Evolutionary conservation across 2,888 invertebrate species (phyloP), one percentile per base, ranked within the genome.

Genomic region (Polia nebulosa): DNA sequence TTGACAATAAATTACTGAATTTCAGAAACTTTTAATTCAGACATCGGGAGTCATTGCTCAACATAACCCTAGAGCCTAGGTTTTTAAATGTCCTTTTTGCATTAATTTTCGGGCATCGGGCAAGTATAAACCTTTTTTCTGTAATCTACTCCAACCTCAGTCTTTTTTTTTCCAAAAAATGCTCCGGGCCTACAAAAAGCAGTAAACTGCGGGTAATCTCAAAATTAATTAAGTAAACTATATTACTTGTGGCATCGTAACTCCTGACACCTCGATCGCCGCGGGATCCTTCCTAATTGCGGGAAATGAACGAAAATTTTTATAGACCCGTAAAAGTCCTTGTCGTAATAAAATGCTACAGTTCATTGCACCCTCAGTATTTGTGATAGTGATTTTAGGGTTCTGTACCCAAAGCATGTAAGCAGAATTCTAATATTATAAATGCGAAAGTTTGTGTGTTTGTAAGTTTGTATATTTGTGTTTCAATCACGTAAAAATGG

Each of bases 241-340:
- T 88, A 90, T 86, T 86, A 83, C 85, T 82, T 63, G 80, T 57
- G 39, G 69, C 82, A 75, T 84, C 81, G 79, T 85, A 81, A 81
- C 71, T 76, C 60, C 44, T 64, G 81, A 81, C 72, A 72, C 74
- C 83, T 77, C 81, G 39, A 70, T 74, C 75, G 83, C 70, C 22
- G 56, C 64, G 60, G 78, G 72, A 69, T 81, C 70, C 69, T 53
- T 62, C 72, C 69, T 77, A 73, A 76, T 80, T 80, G 80, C 75
- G 77, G 81, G 89, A 91, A 93, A 92, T 91, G 89, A 90, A 89
- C 89, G 90, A 91, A 92, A 90, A 85, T 90, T 93, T 93, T 94
- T 93, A 94, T 93, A 81, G 89, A 81, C 86, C 87, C 83, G 89
- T 94, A 93, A 94, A 93, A 91, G 84, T 88, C 85, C 85, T 80